Conservation (phyloP, 2,113 vertebrate species). For the Conger conger region DNA sequence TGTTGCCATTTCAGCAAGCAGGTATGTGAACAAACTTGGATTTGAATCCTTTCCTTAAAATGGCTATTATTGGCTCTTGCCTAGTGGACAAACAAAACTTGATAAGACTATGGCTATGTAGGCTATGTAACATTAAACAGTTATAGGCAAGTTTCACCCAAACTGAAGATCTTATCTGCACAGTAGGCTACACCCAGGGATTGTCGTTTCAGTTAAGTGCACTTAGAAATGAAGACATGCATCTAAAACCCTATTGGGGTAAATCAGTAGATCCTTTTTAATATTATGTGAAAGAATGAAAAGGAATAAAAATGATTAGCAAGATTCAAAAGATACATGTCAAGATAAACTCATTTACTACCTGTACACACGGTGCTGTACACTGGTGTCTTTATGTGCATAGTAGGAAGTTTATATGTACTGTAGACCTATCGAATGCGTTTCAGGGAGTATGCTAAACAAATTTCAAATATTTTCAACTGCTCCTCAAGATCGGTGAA, state of each 20-base stretch:
- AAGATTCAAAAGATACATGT: background rate
- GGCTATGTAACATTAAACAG: background rate
- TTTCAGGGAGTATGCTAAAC: background rate
- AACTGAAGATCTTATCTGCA: background rate
- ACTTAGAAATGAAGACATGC: background rate
- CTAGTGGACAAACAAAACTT: background rate
- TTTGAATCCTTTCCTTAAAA: background rate
- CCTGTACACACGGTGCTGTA: slow-evolving; percentile 58
- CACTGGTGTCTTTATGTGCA: slow-evolving; percentile 57
- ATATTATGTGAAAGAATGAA: slow-evolving; percentile 35
- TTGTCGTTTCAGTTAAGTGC: background rate
- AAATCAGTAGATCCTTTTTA: slow-evolving; percentile 41
- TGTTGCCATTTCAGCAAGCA: background rate
- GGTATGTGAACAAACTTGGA: background rate
- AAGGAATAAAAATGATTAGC: background rate
- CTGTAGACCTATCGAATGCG: background rate
- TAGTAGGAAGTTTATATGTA: background rate
- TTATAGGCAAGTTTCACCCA: background rate
- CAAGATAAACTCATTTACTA: slow-evolving; percentile 58
- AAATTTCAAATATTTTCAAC: too few relatives aligned
- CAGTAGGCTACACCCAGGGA: background rate
- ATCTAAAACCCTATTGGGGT: slow-evolving; percentile 18
- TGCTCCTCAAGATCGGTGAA: slow-evolving; percentile 2
- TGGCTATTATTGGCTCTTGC: background rate
- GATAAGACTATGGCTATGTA: background rate